Percentiles rank a stretch among this genome's conserved stretches.
phyloP scores from a whole-genome alignment of 2,113 vertebrate species.

The Onychorhynchus coronatus region DNA sequence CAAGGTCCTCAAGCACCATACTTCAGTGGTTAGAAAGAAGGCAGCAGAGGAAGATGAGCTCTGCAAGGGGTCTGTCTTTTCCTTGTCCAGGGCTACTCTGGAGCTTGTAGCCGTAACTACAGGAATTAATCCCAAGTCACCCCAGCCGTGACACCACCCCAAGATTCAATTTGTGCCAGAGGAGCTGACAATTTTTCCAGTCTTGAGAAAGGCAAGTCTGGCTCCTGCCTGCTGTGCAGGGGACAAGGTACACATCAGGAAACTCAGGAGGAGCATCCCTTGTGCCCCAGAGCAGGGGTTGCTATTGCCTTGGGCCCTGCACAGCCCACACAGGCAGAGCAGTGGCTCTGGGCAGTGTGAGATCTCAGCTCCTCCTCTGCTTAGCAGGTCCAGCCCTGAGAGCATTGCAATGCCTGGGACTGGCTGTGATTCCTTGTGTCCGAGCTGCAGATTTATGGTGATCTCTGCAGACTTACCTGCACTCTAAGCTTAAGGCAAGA shows the following conservation, averaged over 20 bases:
- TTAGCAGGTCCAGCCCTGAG: not conserved
- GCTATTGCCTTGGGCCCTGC: not conserved
- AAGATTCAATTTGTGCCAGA: not conserved
- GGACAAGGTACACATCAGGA: not conserved
- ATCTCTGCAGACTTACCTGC: not conserved
- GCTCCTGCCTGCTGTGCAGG: not conserved
- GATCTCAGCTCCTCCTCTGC: not conserved
- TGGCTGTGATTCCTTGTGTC: not conserved
- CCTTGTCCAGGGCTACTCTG: not conserved
- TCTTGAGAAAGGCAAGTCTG: not conserved
- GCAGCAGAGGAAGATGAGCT: not conserved
- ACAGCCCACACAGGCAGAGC: not conserved
- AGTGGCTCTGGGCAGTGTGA: rapidly evolving
- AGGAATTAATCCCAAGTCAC: not conserved
- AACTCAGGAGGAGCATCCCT: not conserved
- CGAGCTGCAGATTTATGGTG: rapidly evolving
- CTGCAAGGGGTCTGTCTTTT: not conserved
- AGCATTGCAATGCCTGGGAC: not conserved
- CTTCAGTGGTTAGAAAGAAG: not conserved
- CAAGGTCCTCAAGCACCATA: not conserved
- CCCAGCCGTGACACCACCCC: not conserved
- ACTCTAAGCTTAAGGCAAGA: not conserved
- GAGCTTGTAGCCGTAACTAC: not conserved
- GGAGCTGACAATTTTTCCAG: not conserved
- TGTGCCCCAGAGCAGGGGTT: rapidly evolving